phyloP scores from a whole-genome alignment of 1,140 invertebrate genomes.

The Drosophila sturtevanti region DNA sequence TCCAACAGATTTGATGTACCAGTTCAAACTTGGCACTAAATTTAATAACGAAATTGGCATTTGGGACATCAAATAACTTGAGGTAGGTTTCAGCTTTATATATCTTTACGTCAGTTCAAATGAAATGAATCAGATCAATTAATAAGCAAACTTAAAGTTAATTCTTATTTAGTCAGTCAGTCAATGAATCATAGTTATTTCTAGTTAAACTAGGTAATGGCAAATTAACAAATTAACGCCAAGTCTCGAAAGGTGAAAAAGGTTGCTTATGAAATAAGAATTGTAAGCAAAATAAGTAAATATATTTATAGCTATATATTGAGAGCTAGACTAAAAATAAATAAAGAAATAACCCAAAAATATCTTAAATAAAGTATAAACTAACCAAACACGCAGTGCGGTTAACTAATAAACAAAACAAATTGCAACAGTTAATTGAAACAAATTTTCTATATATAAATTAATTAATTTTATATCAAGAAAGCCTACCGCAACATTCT shows the following conservation, averaged over 20 bases:
- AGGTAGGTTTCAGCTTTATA: neutral
- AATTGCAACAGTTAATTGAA: slow-evolving; percentile 1
- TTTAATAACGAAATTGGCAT: neutral
- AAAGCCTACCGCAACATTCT: neutral
- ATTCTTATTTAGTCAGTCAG: neutral
- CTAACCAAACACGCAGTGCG: neutral
- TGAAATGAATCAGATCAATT: neutral
- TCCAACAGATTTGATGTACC: neutral
- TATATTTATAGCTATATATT: neutral
- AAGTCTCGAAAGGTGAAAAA: neutral
- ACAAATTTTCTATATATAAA: neutral
- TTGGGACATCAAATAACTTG: neutral
- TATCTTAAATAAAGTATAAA: neutral
- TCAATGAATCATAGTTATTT: neutral
- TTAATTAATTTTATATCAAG: neutral
- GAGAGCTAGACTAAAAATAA: neutral
- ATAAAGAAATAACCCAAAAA: neutral
- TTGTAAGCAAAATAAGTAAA: too few relatives aligned
- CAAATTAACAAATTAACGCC: slow-evolving; percentile 1
- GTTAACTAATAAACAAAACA: neutral
- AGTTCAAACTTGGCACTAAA: neutral
- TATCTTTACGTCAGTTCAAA: neutral
- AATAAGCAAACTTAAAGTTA: neutral
- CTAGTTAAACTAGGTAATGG: neutral
- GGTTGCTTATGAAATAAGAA: too few relatives aligned